These are phyloP conservation scores for Sceloporus tristichus DNA, from an alignment of 2,113 vertebrate genomes.

Conservation along the genomic window DNA sequence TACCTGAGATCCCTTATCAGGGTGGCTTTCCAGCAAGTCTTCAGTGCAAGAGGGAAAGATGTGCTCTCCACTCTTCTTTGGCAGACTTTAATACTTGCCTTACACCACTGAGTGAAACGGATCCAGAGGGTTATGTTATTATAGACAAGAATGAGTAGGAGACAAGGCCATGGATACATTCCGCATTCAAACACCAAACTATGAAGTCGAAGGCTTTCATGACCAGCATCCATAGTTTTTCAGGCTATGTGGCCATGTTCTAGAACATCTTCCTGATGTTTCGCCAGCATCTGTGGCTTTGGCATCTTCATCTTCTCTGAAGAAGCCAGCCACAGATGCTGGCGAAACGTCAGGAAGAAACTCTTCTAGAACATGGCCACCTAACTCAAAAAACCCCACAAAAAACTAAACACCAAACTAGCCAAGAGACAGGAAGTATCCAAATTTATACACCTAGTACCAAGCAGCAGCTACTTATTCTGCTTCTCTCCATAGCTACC, in stretches of 20 bases:
- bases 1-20: constrained; percentile 39
- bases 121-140: constrained; percentile 69
- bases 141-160: constrained; percentile 48
- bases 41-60: background rate
- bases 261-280: too few relatives aligned
- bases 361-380: too few relatives aligned
- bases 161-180: background rate
- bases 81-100: constrained; percentile 12
- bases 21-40: fast-evolving
- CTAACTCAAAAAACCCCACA: too few relatives aligned
- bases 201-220: too few relatives aligned
- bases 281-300: too few relatives aligned
- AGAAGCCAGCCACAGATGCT: too few relatives aligned
- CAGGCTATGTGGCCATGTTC: too few relatives aligned
- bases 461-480: background rate
- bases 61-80: background rate
- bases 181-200: background rate
- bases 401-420: too few relatives aligned
- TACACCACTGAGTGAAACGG: constrained; percentile 36
- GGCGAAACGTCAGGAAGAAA: too few relatives aligned
- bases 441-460: background rate
- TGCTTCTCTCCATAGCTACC: background rate
- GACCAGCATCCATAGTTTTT: too few relatives aligned
- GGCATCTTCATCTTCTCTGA: too few relatives aligned
- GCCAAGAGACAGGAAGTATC: background rate